Percentiles rank a stretch among this genome's conserved stretches.
Evolutionary conservation across 2,888 invertebrate genomes (phyloP).

Genomic region (Pammene fasciana): DNA sequence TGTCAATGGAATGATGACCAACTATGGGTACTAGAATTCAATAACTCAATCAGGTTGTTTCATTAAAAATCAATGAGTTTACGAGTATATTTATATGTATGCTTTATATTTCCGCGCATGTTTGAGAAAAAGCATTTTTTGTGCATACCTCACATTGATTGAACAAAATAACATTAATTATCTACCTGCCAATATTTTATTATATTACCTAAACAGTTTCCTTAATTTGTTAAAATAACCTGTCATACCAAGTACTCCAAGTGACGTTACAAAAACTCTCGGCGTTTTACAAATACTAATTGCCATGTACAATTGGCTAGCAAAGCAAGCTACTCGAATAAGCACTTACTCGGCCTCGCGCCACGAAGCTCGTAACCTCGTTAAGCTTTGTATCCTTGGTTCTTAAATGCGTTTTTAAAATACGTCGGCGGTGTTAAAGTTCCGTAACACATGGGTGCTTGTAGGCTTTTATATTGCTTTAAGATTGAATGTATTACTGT

Average conservation of each 20-base stretch:
- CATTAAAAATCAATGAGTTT: neutral
- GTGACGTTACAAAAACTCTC: constrained; percentile 13
- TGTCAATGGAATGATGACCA: constrained; percentile 19
- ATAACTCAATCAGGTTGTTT: constrained; percentile 5
- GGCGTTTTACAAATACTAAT: constrained; percentile 11
- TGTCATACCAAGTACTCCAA: neutral
- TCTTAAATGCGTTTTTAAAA: constrained; percentile 49
- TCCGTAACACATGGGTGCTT: constrained; percentile 22
- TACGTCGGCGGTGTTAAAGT: constrained; percentile 31
- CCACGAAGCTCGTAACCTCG: constrained; percentile 54
- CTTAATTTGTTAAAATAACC: neutral
- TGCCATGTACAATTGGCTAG: constrained; percentile 9
- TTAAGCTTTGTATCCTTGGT: constrained; percentile 49
- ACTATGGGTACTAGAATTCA: neutral
- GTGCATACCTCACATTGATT: neutral
- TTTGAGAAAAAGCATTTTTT: too few relatives aligned
- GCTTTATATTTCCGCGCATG: too few relatives aligned
- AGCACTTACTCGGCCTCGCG: constrained; percentile 64
- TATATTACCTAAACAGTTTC: neutral
- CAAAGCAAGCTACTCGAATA: constrained; percentile 43
- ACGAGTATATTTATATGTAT: neutral
- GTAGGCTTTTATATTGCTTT: neutral
- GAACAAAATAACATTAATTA: too few relatives aligned
- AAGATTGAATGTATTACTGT: too few relatives aligned
- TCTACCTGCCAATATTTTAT: constrained; percentile 1